phyloP scores from a whole-genome alignment of 2,888 invertebrate species.

The Cataglyphis livida region DNA sequence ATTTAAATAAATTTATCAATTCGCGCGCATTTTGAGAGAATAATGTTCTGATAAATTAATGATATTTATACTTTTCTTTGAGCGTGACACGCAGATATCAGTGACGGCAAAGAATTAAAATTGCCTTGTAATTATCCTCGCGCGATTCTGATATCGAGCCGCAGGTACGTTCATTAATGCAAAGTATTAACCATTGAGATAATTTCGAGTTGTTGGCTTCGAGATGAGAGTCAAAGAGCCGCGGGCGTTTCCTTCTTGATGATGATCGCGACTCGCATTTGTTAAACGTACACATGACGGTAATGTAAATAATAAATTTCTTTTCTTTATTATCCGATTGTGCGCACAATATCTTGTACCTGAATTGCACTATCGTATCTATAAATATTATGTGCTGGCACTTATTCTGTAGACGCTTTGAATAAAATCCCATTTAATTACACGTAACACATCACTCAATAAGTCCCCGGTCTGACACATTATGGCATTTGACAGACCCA shows the following conservation, averaged over 20 bases:
- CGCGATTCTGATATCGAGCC: slow-evolving; percentile 32
- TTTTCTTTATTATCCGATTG: slow-evolving; percentile 8
- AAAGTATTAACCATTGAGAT: slow-evolving; percentile 52
- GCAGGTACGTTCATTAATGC: slow-evolving; percentile 56
- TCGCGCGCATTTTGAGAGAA: not conserved
- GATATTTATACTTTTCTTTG: not conserved
- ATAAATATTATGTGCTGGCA: not conserved
- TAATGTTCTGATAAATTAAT: not conserved
- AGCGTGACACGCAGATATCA: not conserved
- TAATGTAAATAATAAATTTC: not conserved
- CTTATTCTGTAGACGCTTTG: not conserved
- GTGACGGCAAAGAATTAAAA: not conserved
- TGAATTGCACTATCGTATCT: not conserved
- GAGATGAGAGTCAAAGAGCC: slow-evolving; percentile 1
- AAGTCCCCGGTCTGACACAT: too few relatives aligned
- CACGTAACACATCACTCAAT: not conserved
- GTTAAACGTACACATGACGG: not conserved
- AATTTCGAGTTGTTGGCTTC: slow-evolving; percentile 4
- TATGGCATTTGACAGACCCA: too few relatives aligned
- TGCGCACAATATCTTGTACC: not conserved
- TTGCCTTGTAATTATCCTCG: not conserved
- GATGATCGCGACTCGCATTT: not conserved
- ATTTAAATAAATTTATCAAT: not conserved
- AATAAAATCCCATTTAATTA: slow-evolving; percentile 18
- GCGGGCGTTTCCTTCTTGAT: not conserved